Evolutionary conservation across 2,797 vertebrate genomes (phyloP).

Genomic region (Natrix natrix): DNA sequence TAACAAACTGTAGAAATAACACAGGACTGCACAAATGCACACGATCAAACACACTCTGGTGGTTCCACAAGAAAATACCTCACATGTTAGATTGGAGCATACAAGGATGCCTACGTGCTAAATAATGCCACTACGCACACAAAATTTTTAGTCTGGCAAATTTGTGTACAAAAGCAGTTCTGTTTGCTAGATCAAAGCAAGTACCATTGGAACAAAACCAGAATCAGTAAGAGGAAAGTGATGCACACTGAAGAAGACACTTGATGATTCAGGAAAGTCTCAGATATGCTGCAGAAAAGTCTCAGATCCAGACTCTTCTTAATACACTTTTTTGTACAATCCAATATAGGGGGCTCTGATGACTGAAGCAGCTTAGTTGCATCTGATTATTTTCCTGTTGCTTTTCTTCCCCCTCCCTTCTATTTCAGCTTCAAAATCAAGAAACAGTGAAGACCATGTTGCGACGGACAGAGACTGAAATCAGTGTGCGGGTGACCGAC

Average conservation of each 20-base stretch:
- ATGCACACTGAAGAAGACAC: neutral
- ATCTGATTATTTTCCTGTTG: neutral
- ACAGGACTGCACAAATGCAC: neutral
- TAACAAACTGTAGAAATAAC: neutral
- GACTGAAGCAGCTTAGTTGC: neutral
- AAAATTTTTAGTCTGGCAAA: neutral
- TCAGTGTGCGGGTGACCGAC: constrained; percentile 89
- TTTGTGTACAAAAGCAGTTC: neutral
- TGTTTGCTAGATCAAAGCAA: neutral
- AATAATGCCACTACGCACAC: neutral
- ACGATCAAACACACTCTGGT: neutral
- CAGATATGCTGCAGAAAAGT: neutral
- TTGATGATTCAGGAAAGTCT: neutral
- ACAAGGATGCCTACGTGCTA: neutral
- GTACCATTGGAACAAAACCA: neutral
- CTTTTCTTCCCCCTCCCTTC: neutral
- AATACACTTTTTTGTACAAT: neutral
- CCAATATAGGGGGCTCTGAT: neutral
- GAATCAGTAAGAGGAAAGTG: neutral
- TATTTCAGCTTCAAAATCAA: constrained; percentile 89
- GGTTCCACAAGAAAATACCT: neutral
- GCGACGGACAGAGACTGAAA: constrained; percentile 89
- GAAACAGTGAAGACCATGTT: constrained; percentile 87
- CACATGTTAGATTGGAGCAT: neutral
- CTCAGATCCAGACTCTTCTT: neutral